Conservation (phyloP, 1,140 invertebrate genomes). For the Bombyx mandarina region DNA sequence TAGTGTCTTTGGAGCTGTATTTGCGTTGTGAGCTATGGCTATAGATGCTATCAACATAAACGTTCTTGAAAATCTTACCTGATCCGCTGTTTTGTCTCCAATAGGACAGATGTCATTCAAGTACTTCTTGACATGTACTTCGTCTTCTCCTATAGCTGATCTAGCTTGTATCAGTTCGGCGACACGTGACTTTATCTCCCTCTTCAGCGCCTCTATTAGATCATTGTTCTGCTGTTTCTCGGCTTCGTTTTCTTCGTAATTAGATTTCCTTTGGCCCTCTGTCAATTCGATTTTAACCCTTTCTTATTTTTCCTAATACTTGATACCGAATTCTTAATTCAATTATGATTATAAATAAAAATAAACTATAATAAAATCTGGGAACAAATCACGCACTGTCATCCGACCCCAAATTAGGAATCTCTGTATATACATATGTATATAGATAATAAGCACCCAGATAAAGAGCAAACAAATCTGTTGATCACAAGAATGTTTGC, state of each 20-base stretch:
- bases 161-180: slow-evolving; percentile 74
- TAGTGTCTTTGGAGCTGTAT: too few relatives aligned
- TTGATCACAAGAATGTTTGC: too few relatives aligned
- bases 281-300: not conserved
- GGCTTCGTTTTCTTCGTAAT: slow-evolving; percentile 83
- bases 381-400: too few relatives aligned
- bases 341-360: too few relatives aligned
- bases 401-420: too few relatives aligned
- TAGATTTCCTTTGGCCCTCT: slow-evolving; percentile 88
- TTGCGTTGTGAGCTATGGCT: too few relatives aligned
- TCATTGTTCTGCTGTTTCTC: slow-evolving; percentile 80
- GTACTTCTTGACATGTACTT: slow-evolving; percentile 59
- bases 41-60: not conserved
- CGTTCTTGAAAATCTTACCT: slow-evolving; percentile 27
- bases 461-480: too few relatives aligned
- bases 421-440: too few relatives aligned
- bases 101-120: slow-evolving; percentile 56
- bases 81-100: slow-evolving; percentile 51
- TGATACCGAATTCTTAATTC: too few relatives aligned
- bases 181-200: slow-evolving; percentile 77
- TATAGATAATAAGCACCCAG: too few relatives aligned
- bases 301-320: too few relatives aligned
- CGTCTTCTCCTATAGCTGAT: slow-evolving; percentile 62
- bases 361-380: too few relatives aligned
- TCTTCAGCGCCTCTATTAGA: slow-evolving; percentile 79